Evolutionary conservation across 2,888 invertebrate genomes (phyloP), one percentile per base, ranked within the genome.

Genomic region (Saturnia pavonia): DNA sequence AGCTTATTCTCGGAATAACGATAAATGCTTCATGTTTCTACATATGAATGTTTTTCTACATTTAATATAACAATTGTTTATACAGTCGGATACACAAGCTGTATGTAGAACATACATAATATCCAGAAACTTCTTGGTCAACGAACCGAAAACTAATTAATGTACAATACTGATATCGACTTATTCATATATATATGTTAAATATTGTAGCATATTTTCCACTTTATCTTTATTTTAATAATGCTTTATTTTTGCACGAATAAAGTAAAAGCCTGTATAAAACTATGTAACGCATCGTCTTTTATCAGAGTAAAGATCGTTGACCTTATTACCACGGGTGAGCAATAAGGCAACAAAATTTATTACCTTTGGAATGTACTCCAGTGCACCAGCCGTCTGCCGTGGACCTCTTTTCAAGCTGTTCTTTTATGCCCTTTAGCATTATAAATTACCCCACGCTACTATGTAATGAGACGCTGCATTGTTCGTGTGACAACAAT

Each of bases 401-500:
- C 67, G 54, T 67, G 40, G 70, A 70, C 67, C 70, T 70, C 67
- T 40, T 65, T 70, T 42, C 67, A 42, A 19, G 43, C 42, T 67
- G 66, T 70, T 67, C 70, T 70, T 54, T 54, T 51, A 54, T 74
- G 76, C 76, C 79, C 79, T 79, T 69, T 68, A 76, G 77, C 74
- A 73, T 69, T 51, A 77, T 79, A 79, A 74, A 80, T 80, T 76
- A 78, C 76, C 72, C 72, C 73, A 72, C 70, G 74, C 79, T 80
- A 85, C 86, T 81, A 78, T 84, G 86, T 85, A 78, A 81, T 83
- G 78, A 81, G 83, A 74, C 71, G 70, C 65, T 66, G 75, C 76
- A 79, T 86, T 87, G 85, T 87, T 80, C 69, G 68, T 51, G 68
- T 71, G 72, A 74, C 68, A 73, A 80, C 71, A 71, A 71, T 65